Conservation (phyloP, 2,113 vertebrate genomes). For the Hypanus sabinus region DNA sequence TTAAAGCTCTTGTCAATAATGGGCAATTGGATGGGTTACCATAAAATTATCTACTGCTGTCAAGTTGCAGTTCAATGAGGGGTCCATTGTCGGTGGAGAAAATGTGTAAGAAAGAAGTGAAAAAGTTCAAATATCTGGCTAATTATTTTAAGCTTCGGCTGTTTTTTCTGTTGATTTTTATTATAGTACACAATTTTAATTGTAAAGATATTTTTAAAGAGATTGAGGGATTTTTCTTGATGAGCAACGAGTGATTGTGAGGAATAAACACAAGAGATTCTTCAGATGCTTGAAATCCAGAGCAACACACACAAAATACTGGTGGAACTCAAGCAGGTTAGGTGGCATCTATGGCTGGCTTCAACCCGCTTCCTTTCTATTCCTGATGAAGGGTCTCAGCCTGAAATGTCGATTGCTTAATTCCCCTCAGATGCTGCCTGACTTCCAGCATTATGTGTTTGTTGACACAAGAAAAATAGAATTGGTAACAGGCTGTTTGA, state of each 20-base stretch:
- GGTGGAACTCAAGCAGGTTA: too few species aligned
- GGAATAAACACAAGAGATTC: too few species aligned
- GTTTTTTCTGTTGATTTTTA: neutral
- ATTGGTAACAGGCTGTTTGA: neutral
- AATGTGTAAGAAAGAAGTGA: neutral
- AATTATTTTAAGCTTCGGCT: neutral
- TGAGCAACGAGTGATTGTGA: neutral
- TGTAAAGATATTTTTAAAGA: neutral
- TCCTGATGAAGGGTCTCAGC: too few species aligned
- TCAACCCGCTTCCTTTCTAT: too few species aligned
- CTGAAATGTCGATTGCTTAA: too few species aligned
- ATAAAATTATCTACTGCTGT: neutral
- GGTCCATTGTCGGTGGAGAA: neutral
- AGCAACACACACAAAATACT: too few species aligned
- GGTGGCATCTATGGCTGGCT: too few species aligned
- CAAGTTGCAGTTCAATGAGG: neutral
- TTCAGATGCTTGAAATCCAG: too few species aligned
- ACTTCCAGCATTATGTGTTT: too few species aligned
- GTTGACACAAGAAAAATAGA: neutral
- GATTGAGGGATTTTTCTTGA: neutral
- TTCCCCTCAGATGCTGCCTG: too few species aligned
- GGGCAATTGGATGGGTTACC: neutral
- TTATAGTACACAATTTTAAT: neutral
- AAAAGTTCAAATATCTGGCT: neutral
- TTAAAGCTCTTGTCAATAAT: neutral